A percentile compares a stretch with the other conserved stretches of the same genome.
Conservation (phyloP, 2,888 invertebrate species). For the Cheilosia impressa region DNA sequence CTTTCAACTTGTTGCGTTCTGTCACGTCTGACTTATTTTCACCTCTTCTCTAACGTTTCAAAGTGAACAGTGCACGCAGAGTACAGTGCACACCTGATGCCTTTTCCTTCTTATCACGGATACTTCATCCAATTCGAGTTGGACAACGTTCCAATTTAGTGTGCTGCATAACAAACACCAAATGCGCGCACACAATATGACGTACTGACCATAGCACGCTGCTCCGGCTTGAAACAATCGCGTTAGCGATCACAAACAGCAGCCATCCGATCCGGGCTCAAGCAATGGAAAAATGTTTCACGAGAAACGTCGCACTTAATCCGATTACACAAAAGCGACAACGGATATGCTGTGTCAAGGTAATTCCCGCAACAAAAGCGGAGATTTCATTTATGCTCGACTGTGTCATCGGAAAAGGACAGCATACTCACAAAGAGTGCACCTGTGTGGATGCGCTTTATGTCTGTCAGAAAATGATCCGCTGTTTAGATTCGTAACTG, state of each 20-base stretch:
- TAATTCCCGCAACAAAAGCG: conserved; percentile 54
- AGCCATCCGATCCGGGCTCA: conserved; percentile 56
- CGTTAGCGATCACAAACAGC: conserved; percentile 46
- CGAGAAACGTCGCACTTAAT: conserved; percentile 54
- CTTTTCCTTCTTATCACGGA: conserved; percentile 55
- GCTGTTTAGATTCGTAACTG: neutral
- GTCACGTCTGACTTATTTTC: conserved; percentile 74
- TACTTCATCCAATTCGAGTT: conserved; percentile 25
- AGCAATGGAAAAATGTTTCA: conserved; percentile 53
- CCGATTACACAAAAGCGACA: conserved; percentile 67
- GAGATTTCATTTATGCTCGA: conserved; percentile 14
- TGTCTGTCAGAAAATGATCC: conserved; percentile 13
- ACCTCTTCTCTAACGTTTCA: conserved; percentile 59
- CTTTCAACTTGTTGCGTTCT: conserved; percentile 50
- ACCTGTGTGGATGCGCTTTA: conserved; percentile 34
- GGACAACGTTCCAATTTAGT: conserved; percentile 54
- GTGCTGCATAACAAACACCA: conserved; percentile 69
- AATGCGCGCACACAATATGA: conserved; percentile 36
- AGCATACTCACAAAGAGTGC: neutral
- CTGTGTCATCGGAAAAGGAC: conserved; percentile 50
- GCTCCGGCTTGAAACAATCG: conserved; percentile 56
- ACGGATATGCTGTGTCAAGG: conserved; percentile 67
- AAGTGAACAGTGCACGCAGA: neutral
- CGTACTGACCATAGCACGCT: conserved; percentile 54
- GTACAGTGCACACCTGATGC: conserved; percentile 56